phyloP scores from a whole-genome alignment of 2,888 invertebrate species.

The Diaprepes abbreviatus region DNA sequence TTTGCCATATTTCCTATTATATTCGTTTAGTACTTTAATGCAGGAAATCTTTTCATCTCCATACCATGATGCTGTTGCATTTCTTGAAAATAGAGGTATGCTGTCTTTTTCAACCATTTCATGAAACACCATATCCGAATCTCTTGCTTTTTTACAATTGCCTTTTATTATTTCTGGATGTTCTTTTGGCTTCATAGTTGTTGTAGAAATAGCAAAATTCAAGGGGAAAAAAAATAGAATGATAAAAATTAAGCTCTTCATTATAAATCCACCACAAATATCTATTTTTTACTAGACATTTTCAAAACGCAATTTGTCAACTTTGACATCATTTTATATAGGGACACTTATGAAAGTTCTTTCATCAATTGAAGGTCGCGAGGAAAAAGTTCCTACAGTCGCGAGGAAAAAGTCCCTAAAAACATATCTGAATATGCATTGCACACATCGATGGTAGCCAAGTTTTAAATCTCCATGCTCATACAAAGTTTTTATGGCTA shows the following conservation, averaged over 20 bases:
- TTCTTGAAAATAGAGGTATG: slow-evolving; percentile 40
- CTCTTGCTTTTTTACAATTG: slow-evolving; percentile 40
- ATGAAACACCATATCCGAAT: slow-evolving; percentile 45
- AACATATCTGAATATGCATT: too few relatives aligned
- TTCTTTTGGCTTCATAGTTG: slow-evolving; percentile 8
- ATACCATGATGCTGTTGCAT: slow-evolving; percentile 35
- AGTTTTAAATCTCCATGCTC: too few relatives aligned
- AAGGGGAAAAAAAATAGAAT: background rate
- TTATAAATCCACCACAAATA: background rate
- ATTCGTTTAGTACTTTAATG: slow-evolving; percentile 48
- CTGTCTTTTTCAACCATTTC: slow-evolving; percentile 32
- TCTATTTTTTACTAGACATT: background rate
- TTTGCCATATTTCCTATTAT: slow-evolving; percentile 41
- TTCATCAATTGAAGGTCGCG: too few relatives aligned
- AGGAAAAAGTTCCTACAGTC: too few relatives aligned
- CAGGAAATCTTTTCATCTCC: slow-evolving; percentile 52
- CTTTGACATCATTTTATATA: background rate
- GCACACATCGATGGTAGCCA: too few relatives aligned
- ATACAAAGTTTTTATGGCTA: too few relatives aligned
- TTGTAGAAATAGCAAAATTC: background rate
- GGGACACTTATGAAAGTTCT: too few relatives aligned
- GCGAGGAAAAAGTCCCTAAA: too few relatives aligned
- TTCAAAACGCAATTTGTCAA: slow-evolving; percentile 3
- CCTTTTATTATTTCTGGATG: slow-evolving; percentile 31
- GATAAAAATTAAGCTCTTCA: background rate